Evolutionary conservation across 2,113 vertebrate genomes (phyloP).

Genomic region (Procavia capensis): DNA sequence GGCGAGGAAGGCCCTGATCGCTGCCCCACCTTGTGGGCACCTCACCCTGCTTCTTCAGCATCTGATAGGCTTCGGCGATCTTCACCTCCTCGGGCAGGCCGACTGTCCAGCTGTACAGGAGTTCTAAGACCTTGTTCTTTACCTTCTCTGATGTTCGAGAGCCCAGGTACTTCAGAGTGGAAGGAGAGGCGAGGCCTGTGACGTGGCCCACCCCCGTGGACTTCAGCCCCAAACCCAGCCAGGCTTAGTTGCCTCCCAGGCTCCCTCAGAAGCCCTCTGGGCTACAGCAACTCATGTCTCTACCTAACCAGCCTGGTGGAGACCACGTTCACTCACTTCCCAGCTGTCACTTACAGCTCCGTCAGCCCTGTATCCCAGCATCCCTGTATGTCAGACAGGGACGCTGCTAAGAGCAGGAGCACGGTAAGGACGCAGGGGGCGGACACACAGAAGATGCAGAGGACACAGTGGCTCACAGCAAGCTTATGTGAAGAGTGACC

Average conservation of each 20-base stretch:
- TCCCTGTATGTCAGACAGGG: not conserved
- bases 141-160: conserved; percentile 94
- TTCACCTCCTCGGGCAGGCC: conserved; percentile 94
- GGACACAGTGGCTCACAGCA: not conserved
- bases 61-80: conserved; percentile 97
- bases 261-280: not conserved
- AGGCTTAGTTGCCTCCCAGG: not conserved
- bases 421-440: not conserved
- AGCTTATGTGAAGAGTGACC: not conserved
- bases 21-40: accelerated
- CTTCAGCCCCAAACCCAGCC: not conserved
- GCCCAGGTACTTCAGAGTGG: conserved; percentile 93
- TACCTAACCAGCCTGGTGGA: not conserved
- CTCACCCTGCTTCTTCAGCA: conserved; percentile 99
- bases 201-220: accelerated
- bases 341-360: not conserved
- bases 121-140: conserved; percentile 96
- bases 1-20: accelerated
- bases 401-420: not conserved
- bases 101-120: conserved; percentile 96
- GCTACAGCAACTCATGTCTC: not conserved
- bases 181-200: not conserved
- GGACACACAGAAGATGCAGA: not conserved
- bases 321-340: not conserved
- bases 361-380: not conserved